A percentile compares a stretch with the other conserved stretches of the same genome.
Conservation (phyloP, 2,888 invertebrate species). For the Cepaea hortensis region DNA sequence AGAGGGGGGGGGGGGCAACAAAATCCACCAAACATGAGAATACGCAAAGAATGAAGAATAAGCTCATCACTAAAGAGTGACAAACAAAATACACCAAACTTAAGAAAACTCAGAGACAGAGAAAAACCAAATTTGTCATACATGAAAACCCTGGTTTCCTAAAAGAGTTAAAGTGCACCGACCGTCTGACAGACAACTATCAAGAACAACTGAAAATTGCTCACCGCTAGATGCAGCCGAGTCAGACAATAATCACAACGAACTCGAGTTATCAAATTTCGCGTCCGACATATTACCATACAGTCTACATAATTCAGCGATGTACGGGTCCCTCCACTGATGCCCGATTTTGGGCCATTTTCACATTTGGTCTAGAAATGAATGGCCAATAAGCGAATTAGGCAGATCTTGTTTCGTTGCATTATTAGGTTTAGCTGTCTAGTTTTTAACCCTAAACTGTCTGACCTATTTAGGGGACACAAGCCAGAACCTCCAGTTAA, state of each 20-base stretch:
- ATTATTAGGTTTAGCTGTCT: slow-evolving; percentile 46
- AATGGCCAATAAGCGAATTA: slow-evolving; percentile 51
- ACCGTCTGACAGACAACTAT: neutral
- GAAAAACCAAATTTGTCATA: neutral
- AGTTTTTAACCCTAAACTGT: slow-evolving; percentile 51
- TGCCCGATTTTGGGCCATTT: slow-evolving; percentile 40
- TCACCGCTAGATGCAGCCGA: neutral
- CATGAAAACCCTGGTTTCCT: too few species aligned
- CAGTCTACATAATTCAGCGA: slow-evolving; percentile 35
- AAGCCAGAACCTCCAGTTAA: slow-evolving; percentile 47
- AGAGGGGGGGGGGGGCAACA: too few species aligned
- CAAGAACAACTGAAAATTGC: slow-evolving; percentile 8
- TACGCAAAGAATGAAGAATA: too few species aligned
- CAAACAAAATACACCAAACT: neutral
- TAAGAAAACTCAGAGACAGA: neutral
- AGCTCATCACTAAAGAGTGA: too few species aligned
- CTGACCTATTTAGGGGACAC: slow-evolving; percentile 50
- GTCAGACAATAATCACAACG: slow-evolving; percentile 25
- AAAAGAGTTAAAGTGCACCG: neutral
- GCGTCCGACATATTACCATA: slow-evolving; percentile 35
- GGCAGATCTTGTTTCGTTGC: slow-evolving; percentile 43
- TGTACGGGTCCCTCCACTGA: slow-evolving; percentile 22
- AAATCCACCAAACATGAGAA: too few species aligned
- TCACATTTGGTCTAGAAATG: slow-evolving; percentile 47
- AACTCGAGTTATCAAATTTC: slow-evolving; percentile 18